Conservation (phyloP, 2,888 invertebrate genomes). For the Tipula vernalis region DNA sequence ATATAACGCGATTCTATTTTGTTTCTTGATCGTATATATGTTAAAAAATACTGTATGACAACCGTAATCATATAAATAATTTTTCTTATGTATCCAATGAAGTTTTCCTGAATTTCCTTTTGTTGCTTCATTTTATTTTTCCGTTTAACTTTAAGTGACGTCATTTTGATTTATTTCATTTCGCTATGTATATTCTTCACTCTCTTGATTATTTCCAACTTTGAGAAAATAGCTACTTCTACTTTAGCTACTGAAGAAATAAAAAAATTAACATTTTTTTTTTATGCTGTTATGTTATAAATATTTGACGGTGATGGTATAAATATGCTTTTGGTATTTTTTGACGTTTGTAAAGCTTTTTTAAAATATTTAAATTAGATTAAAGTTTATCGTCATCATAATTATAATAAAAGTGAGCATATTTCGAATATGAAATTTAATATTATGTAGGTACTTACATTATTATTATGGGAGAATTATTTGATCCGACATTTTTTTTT, state of each 20-base stretch:
- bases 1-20: background rate
- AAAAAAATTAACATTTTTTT: background rate
- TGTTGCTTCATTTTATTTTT: background rate
- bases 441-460: background rate
- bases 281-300: background rate
- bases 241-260: no score
- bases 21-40: background rate
- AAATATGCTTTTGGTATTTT: background rate
- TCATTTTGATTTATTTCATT: background rate
- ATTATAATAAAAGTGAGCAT: no score
- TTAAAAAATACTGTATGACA: background rate
- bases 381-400: background rate
- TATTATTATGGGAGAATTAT: background rate
- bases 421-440: no score
- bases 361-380: background rate
- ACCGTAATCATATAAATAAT: background rate
- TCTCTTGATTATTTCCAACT: background rate
- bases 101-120: constrained; percentile 10
- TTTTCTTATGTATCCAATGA: background rate
- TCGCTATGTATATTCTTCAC: background rate
- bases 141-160: background rate
- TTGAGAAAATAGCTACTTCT: background rate
- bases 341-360: background rate
- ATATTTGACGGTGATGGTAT: background rate
- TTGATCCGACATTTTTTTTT: background rate